phyloP scores from a whole-genome alignment of 2,797 vertebrate genomes.

The Borostomias antarcticus region DNA sequence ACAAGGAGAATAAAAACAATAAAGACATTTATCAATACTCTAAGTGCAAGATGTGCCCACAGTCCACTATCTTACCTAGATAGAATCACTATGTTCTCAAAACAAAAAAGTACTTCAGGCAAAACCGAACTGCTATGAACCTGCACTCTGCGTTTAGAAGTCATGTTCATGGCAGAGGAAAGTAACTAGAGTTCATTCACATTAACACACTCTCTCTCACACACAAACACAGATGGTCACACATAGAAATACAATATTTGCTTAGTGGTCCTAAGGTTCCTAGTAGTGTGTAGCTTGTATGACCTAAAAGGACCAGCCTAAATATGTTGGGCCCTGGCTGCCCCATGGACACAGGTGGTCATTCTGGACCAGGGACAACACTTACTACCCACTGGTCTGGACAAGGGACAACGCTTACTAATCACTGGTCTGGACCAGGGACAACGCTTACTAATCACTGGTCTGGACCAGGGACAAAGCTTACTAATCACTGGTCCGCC shows the following conservation, averaged over 20 bases:
- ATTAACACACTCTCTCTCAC: conserved; percentile 52
- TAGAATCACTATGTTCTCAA: conserved; percentile 54
- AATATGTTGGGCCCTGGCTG: conserved; percentile 64
- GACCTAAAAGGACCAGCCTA: conserved; percentile 77
- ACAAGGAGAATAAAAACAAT: conserved; percentile 45
- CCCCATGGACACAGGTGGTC: conserved; percentile 63
- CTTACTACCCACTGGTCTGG: no score
- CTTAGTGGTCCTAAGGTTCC: conserved; percentile 73
- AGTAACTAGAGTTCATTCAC: conserved; percentile 64
- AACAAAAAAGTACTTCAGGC: conserved; percentile 54
- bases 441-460: conserved; percentile 70
- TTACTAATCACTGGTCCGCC: conserved; percentile 72
- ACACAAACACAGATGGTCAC: conserved; percentile 19
- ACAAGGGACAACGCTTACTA: conserved; percentile 68
- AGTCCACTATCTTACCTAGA: conserved; percentile 54
- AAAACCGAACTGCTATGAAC: conserved; percentile 38
- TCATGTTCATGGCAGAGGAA: conserved; percentile 56
- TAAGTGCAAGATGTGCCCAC: conserved; percentile 72
- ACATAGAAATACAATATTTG: conserved; percentile 50
- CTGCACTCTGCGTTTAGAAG: conserved; percentile 35
- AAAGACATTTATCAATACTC: conserved; percentile 50
- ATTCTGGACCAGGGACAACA: conserved; percentile 67
- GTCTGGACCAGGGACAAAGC: conserved; percentile 67
- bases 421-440: conserved; percentile 66
- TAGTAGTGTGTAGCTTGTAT: conserved; percentile 62